Evolutionary conservation across 2,797 vertebrate species (phyloP).

Genomic region (Decapterus maruadsi): DNA sequence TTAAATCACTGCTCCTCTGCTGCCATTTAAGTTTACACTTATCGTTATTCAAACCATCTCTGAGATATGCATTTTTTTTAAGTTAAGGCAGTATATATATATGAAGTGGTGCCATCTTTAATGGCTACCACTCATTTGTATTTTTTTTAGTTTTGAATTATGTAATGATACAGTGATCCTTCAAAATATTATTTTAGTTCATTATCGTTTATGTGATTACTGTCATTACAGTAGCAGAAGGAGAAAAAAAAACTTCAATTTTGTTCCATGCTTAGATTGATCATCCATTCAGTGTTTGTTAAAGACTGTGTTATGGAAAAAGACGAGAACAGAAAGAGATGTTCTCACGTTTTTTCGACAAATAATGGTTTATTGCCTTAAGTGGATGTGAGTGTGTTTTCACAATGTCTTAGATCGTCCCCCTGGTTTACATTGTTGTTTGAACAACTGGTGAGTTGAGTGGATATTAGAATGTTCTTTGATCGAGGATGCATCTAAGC

Average conservation of each 20-base stretch:
- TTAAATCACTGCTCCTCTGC: constrained; percentile 15
- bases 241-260: constrained; percentile 4
- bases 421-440: constrained; percentile 52
- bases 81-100: constrained; percentile 18
- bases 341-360: constrained; percentile 10
- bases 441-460: constrained; percentile 33
- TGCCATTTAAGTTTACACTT: constrained; percentile 33
- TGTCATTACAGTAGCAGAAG: constrained; percentile 19
- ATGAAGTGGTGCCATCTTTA: constrained; percentile 38
- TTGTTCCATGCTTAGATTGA: constrained; percentile 22
- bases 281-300: constrained; percentile 41
- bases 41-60: constrained; percentile 18
- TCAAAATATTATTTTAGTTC: constrained; percentile 18
- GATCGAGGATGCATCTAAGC: constrained; percentile 15
- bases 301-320: constrained; percentile 15
- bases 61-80: constrained; percentile 54
- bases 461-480: constrained; percentile 9
- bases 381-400: constrained; percentile 38
- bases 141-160: constrained; percentile 18
- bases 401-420: constrained; percentile 27
- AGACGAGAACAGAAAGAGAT: constrained; percentile 27
- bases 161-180: constrained; percentile 7
- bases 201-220: constrained; percentile 25
- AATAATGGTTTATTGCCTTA: constrained; percentile 67
- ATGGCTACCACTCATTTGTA: constrained; percentile 14